These are phyloP conservation scores for Coracopsis vasa DNA, from an alignment of 2,113 vertebrate genomes.

Conservation along the genomic window DNA sequence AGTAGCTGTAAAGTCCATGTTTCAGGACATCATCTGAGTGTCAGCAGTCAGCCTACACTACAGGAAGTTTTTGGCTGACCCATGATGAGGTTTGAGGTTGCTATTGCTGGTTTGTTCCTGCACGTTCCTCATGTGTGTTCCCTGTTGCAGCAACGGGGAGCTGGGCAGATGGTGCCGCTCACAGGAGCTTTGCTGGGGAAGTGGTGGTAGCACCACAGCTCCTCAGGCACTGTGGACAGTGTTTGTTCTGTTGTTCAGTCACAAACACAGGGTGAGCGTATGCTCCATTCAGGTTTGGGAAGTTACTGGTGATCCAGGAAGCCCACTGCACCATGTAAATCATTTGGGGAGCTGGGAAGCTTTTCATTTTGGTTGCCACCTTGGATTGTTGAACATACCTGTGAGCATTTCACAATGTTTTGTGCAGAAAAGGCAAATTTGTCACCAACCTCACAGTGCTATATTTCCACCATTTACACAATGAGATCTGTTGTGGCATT, in stretches of 20 bases:
- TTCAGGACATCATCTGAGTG: not conserved
- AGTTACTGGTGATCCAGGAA: not conserved
- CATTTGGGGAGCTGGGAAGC: not conserved
- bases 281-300: not conserved
- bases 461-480: not conserved
- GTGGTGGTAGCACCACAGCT: not conserved
- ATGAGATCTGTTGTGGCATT: not conserved
- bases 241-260: not conserved
- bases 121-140: not conserved
- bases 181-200: not conserved
- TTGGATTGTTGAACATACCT: not conserved
- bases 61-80: not conserved
- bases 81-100: not conserved
- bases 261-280: accelerated
- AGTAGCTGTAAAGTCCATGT: not conserved
- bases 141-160: not conserved
- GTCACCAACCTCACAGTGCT: not conserved
- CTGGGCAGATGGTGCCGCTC: not conserved
- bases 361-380: not conserved
- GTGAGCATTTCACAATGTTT: not conserved
- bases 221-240: not conserved
- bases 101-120: not conserved
- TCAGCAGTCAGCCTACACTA: not conserved
- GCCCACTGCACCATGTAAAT: not conserved
- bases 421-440: not conserved